phyloP scores from a whole-genome alignment of 2,113 vertebrate genomes.

The Onychostoma macrolepis region DNA sequence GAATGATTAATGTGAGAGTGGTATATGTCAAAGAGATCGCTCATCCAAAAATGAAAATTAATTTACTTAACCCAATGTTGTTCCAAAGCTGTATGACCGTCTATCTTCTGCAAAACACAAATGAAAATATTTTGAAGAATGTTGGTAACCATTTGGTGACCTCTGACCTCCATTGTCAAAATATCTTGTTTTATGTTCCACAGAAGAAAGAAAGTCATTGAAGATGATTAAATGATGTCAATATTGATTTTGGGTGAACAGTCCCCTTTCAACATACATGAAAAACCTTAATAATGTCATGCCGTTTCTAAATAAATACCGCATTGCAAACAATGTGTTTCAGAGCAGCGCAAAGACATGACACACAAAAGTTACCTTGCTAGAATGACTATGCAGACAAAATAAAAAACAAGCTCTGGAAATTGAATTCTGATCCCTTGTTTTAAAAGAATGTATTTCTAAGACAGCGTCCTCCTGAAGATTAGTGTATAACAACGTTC shows the following conservation, averaged over 20 bases:
- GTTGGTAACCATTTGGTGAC: neutral
- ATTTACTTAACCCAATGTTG: neutral
- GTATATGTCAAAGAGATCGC: neutral
- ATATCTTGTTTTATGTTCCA: neutral
- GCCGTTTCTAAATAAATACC: conserved; percentile 16
- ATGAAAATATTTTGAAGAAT: neutral
- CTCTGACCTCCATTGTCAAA: neutral
- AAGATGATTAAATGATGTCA: neutral
- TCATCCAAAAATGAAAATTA: neutral
- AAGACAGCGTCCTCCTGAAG: conserved; percentile 49
- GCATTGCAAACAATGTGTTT: conserved; percentile 50
- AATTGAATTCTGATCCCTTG: conserved; percentile 59
- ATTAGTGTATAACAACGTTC: conserved; percentile 67
- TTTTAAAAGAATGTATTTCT: conserved; percentile 55
- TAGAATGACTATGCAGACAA: conserved; percentile 32
- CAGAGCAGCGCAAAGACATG: conserved; percentile 19
- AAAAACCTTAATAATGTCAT: neutral
- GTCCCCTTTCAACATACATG: neutral
- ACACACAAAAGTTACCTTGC: conserved; percentile 17
- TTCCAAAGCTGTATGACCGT: too few relatives aligned
- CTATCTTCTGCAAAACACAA: too few relatives aligned
- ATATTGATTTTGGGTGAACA: neutral
- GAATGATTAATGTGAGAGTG: neutral
- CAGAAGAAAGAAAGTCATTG: neutral
- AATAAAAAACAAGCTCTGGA: conserved; percentile 48